Percentiles rank a stretch among this genome's conserved stretches.
Evolutionary conservation across 2,888 invertebrate species (phyloP).

Genomic region (Philaethria dido): DNA sequence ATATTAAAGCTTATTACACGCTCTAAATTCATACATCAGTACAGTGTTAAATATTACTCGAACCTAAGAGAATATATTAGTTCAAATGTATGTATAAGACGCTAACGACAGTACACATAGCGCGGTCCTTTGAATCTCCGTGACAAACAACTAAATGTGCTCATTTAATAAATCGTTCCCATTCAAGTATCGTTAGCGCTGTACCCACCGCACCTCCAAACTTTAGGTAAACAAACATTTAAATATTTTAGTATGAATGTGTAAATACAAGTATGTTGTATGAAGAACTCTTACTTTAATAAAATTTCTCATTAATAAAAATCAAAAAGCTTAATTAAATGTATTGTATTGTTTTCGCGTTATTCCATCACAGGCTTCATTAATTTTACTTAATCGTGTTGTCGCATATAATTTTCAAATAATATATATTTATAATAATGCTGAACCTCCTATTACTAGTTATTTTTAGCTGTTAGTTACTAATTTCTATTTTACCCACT

Average conservation of each 20-base stretch:
- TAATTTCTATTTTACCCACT: too few relatives aligned
- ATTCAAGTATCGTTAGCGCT: constrained; percentile 13
- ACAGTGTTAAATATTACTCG: not conserved
- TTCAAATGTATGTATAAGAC: constrained; percentile 1
- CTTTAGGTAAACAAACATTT: constrained; percentile 25
- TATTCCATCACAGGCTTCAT: not conserved
- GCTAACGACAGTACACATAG: constrained; percentile 9
- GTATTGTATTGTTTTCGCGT: not conserved
- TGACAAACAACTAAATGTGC: constrained; percentile 21
- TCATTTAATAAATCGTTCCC: constrained; percentile 27
- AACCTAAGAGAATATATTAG: not conserved
- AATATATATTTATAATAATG: not conserved
- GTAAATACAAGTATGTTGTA: not conserved
- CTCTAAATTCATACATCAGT: not conserved
- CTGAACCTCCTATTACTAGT: too few relatives aligned
- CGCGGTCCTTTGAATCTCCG: constrained; percentile 7
- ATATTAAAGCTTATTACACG: not conserved
- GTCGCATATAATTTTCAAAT: not conserved
- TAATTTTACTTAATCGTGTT: constrained; percentile 3
- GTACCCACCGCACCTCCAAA: not conserved
- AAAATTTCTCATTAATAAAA: not conserved
- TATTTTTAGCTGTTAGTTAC: too few relatives aligned
- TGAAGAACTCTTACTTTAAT: not conserved
- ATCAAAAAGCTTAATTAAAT: constrained; percentile 1
- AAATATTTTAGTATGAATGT: constrained; percentile 11